Evolutionary conservation across 2,888 invertebrate species (phyloP).

Genomic region (Ochropleura plecta): DNA sequence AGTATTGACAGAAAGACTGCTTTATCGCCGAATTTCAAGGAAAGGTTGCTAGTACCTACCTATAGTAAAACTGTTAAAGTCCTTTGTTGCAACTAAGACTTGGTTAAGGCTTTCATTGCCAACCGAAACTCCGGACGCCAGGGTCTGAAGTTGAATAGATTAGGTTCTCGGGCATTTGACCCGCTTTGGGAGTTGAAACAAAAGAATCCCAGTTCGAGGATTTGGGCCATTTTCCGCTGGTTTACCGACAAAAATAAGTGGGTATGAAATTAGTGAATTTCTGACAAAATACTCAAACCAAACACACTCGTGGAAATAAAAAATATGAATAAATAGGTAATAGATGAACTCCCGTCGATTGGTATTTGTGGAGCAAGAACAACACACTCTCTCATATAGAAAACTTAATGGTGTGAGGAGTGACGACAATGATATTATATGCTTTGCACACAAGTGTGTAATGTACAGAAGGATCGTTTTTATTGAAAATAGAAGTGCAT

Average conservation of each 20-base stretch:
- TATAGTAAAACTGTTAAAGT: neutral
- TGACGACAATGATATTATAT: constrained; percentile 20
- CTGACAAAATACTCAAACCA: constrained; percentile 23
- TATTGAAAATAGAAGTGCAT: neutral
- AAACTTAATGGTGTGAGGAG: constrained; percentile 23
- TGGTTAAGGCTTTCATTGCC: neutral
- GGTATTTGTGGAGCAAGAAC: constrained; percentile 42
- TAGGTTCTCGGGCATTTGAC: constrained; percentile 8
- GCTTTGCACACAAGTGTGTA: neutral
- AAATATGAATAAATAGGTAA: constrained; percentile 8
- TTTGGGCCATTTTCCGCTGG: neutral
- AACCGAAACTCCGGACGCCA: neutral
- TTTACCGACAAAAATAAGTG: neutral
- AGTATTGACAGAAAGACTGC: neutral
- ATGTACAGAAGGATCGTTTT: constrained; percentile 22
- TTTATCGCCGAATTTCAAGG: neutral
- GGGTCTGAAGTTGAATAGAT: constrained; percentile 5
- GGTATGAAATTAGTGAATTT: neutral
- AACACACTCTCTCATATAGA: constrained; percentile 40
- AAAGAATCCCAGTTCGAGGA: neutral
- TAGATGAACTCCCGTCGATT: constrained; percentile 17
- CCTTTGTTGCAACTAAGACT: neutral
- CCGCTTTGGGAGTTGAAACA: neutral
- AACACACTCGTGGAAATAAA: constrained; percentile 33
- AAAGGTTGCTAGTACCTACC: neutral